phyloP scores from a whole-genome alignment of 1,140 invertebrate species.

The Drosophila pseudoobscura region DNA sequence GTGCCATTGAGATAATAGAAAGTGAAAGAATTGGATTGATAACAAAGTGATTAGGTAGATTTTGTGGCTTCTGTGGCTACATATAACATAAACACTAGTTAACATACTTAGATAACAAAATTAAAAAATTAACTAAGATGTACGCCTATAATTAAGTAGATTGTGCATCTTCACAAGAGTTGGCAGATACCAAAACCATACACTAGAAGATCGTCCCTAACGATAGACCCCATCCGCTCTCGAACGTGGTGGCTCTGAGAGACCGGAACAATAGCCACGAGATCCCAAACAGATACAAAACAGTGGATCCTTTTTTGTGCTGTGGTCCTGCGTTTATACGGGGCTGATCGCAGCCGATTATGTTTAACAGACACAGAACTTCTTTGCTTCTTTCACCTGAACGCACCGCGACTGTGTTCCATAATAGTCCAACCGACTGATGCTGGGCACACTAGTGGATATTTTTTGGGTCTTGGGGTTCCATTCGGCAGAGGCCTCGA shows the following conservation, averaged over 20 bases:
- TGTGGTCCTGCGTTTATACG: conserved; percentile 24
- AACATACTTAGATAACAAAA: background rate
- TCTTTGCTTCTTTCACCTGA: conserved; percentile 83
- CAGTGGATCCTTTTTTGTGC: conserved; percentile 15
- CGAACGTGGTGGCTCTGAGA: no score
- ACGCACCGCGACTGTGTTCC: conserved; percentile 84
- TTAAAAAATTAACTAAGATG: no score
- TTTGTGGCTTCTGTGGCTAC: background rate
- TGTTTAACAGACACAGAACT: conserved; percentile 84
- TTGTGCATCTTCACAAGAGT: conserved; percentile 1
- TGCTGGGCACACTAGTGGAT: conserved; percentile 66
- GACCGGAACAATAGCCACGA: conserved; percentile 46
- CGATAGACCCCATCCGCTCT: conserved; percentile 19
- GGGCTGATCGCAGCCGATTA: conserved; percentile 23
- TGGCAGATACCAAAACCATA: conserved; percentile 16
- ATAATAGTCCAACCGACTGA: conserved; percentile 87
- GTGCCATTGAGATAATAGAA: no score
- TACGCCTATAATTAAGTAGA: background rate
- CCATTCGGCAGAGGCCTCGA: conserved; percentile 85
- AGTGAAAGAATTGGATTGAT: no score
- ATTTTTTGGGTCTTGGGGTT: conserved; percentile 56
- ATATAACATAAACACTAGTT: no score
- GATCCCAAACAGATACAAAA: conserved; percentile 24
- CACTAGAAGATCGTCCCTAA: conserved; percentile 32
- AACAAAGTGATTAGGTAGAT: background rate